These are phyloP conservation scores for Sycophila texana DNA, from an alignment of 2,888 invertebrate species.

Conservation along the genomic window DNA sequence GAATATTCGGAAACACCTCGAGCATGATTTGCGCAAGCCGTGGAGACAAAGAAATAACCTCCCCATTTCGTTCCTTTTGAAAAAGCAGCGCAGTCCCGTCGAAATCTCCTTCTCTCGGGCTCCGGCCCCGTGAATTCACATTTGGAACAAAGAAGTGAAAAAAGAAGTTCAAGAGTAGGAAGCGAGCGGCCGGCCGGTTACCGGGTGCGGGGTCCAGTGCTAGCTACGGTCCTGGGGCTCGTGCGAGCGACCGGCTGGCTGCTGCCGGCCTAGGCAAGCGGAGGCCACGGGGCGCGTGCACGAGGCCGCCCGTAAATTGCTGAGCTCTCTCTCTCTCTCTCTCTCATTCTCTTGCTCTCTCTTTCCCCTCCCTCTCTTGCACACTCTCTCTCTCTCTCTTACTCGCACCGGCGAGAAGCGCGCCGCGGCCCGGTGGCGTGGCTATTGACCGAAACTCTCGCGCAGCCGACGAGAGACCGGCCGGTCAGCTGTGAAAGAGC, in stretches of 20 bases:
- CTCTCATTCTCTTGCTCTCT: conserved; percentile 16
- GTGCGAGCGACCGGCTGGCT: conserved; percentile 39
- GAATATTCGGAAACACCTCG: no score
- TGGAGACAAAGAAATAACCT: no score
- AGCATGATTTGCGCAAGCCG: no score
- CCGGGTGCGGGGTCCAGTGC: no score
- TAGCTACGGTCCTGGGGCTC: conserved; percentile 24
- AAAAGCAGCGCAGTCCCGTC: not conserved
- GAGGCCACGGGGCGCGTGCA: conserved; percentile 4
- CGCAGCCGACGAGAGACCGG: conserved; percentile 31
- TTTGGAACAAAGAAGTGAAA: no score
- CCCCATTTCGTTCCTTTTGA: no score
- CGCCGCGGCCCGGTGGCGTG: conserved; percentile 22
- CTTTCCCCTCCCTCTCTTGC: conserved; percentile 2
- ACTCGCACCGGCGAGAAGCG: conserved; percentile 20
- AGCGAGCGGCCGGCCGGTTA: no score
- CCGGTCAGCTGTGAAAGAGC: conserved; percentile 47
- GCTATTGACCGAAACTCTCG: conserved; percentile 56
- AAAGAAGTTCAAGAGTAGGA: no score
- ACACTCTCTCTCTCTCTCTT: not conserved
- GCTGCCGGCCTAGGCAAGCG: not conserved
- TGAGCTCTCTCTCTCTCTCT: conserved; percentile 15
- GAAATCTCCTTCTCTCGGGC: not conserved
- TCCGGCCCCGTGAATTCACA: not conserved
- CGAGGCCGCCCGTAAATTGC: conserved; percentile 43